Evolutionary conservation across 2,888 invertebrate species (phyloP), one percentile per base, ranked within the genome.

Genomic region (Alentia gelatinosa): DNA sequence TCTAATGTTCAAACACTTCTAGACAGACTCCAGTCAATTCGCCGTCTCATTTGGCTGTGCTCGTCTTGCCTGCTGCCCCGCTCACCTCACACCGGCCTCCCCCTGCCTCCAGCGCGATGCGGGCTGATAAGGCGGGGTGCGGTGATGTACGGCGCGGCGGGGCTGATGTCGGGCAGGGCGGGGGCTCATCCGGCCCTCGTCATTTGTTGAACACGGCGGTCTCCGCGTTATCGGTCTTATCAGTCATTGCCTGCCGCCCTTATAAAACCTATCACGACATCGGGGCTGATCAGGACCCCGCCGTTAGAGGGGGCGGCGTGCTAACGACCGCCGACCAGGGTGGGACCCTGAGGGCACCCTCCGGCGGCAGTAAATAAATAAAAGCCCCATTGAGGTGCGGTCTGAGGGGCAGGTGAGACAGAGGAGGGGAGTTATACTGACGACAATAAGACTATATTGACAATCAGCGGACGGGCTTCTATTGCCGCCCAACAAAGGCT

Each of bases 201-300:
- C 79, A 79, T 79, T 79, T 79, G 79, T 79, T 79, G 79, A 79
- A 79, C 79, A 79, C 35, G 79, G 79, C 79, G 15, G 15, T 37
- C 7, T 35, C 7, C 37, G 79, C 39, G 79, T 79, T 79, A 79
- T 79, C 79, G 5, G 35, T 23, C 37, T 79, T 79, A 79, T 79
- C 79, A 79, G 79, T 79, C 79, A 79, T 79, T 79, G 35, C 37
- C 37, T 19, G 19, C 37, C 39, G 37, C 23, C 39, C 37, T 19
- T 37, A 23, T 79, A 39, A 79, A 79, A 39, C 37, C 79, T 79
- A 79, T 79, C 79, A 37, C 37, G 37, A 79, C 79, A 79, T 79
- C 79, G 12, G 37, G n/a, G 79, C 37, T 79, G 79, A 79, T 79
- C 79, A 79, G 79, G 39, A 79, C 37, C n/a, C n/a, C 68, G n/a